phyloP scores from a whole-genome alignment of 2,888 invertebrate genomes.

The Tetheella fluctuosa region DNA sequence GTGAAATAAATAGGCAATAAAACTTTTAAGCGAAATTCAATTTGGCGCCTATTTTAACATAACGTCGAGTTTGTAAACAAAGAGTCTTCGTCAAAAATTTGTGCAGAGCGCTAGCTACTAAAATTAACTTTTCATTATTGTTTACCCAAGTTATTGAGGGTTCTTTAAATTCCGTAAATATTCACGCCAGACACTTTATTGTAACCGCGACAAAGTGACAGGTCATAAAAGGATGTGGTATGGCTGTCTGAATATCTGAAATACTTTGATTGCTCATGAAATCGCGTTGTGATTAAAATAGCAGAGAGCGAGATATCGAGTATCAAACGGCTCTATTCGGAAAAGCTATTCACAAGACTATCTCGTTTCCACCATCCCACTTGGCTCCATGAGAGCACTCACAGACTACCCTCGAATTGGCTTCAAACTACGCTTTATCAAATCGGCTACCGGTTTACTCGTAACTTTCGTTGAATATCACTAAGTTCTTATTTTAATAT shows the following conservation, averaged over 20 bases:
- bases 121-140: conserved; percentile 17
- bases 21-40: conserved; percentile 53
- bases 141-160: conserved; percentile 14
- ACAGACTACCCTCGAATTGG: conserved; percentile 64
- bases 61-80: conserved; percentile 35
- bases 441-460: conserved; percentile 43
- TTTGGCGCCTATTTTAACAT: conserved; percentile 32
- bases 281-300: conserved; percentile 41
- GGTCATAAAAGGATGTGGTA: conserved; percentile 39
- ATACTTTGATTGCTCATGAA: conserved; percentile 44
- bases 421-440: conserved; percentile 65
- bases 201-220: conserved; percentile 42
- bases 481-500: conserved; percentile 58
- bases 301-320: conserved; percentile 46
- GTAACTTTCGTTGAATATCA: conserved; percentile 48
- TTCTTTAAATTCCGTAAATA: conserved; percentile 30
- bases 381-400: conserved; percentile 62
- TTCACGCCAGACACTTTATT: conserved; percentile 30
- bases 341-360: conserved; percentile 65
- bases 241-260: conserved; percentile 44
- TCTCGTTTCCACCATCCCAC: conserved; percentile 68
- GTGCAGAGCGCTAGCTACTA: background rate
- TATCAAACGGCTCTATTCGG: conserved; percentile 61
- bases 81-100: conserved; percentile 5
- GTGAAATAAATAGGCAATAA: conserved; percentile 64